Base-by-base conservation (phyloP, 2,797 vertebrate genomes). In the Chelon auratus region DNA sequence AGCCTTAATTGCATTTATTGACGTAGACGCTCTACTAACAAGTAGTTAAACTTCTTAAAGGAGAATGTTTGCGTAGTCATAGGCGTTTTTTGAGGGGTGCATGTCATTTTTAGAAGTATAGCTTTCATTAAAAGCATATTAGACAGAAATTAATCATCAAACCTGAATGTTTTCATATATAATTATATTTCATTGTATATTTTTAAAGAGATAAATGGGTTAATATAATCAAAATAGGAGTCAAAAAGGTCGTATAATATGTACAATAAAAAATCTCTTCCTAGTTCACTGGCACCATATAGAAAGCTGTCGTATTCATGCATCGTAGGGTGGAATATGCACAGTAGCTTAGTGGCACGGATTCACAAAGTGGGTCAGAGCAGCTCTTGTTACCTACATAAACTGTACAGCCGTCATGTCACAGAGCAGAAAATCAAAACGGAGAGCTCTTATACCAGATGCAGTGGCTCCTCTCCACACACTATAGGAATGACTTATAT, bases 341-440 rank as follows among this genome's bases (percentile, higher is more conserved):
- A 42, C 26, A 30, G 37, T 5, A 55, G 47, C 69, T 55, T 11
- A 14, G 54, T 42, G 61, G 43, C 55, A 45, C 30, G 58, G 13
- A 71, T 76, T 68, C 53, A 56, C 43, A 75, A 80, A 70, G 40
- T 60, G 36, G 65, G 61, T 67, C 62, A 68, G 47, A 48, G 37
- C 9, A 63, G 26, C 53, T 40, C 20, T 53, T 20, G 36, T 64
- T 60, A 75, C 39, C 12, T 22, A 42, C 39, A 53, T 50, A 47
- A 36, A 55, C 51, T 47, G 11, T 22, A 36, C 33, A 48, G 24
- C n/a, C 42, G 43, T 51, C 37, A 8, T 20, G 43, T 66, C 13
- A 61, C 18, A n/a, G 58, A 50, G 15, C 43, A 51, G 11, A 22
- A n/a, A 54, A 61, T 56, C 9, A 12, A 26, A 71, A 62, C 62